These are phyloP conservation scores for Belonocnema kinseyi DNA, from an alignment of 1,140 invertebrate genomes.

Conservation along the genomic window DNA sequence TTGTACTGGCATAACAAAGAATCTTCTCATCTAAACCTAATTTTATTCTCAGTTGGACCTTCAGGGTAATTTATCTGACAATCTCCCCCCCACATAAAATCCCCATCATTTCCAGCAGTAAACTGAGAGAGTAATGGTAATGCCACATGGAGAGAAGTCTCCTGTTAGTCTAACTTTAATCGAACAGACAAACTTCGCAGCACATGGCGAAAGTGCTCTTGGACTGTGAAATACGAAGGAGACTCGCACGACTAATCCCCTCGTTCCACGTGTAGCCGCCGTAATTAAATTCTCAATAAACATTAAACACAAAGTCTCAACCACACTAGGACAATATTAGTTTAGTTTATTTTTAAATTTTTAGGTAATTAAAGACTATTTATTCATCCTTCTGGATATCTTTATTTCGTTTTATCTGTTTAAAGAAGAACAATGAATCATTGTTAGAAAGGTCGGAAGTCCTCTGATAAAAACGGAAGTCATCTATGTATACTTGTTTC, in stretches of 20 bases:
- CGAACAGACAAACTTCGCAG: conserved; percentile 30
- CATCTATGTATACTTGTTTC: conserved; percentile 35
- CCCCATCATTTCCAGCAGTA: conserved; percentile 13
- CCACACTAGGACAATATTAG: not conserved
- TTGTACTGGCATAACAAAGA: too few relatives aligned
- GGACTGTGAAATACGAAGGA: conserved; percentile 28
- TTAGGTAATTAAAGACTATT: too few relatives aligned
- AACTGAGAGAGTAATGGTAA: conserved; percentile 15
- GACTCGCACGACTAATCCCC: conserved; percentile 16
- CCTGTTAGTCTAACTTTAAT: conserved; percentile 29
- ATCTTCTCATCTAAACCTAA: too few relatives aligned
- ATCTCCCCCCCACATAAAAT: conserved; percentile 12
- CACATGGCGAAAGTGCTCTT: conserved; percentile 28
- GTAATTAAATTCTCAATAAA: conserved; percentile 30
- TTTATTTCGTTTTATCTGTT: too few relatives aligned
- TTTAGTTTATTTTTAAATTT: too few relatives aligned
- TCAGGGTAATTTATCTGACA: conserved; percentile 21
- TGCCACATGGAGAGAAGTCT: conserved; percentile 31
- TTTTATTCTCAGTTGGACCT: not conserved
- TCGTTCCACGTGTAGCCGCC: conserved; percentile 16
- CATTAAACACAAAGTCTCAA: not conserved
- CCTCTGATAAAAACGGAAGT: conserved; percentile 26
- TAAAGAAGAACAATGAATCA: too few relatives aligned
- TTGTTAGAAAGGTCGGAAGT: not conserved
- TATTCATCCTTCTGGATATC: too few relatives aligned